Base-by-base conservation (phyloP, 2,797 vertebrate genomes). In the Tiaroga cobitis region DNA sequence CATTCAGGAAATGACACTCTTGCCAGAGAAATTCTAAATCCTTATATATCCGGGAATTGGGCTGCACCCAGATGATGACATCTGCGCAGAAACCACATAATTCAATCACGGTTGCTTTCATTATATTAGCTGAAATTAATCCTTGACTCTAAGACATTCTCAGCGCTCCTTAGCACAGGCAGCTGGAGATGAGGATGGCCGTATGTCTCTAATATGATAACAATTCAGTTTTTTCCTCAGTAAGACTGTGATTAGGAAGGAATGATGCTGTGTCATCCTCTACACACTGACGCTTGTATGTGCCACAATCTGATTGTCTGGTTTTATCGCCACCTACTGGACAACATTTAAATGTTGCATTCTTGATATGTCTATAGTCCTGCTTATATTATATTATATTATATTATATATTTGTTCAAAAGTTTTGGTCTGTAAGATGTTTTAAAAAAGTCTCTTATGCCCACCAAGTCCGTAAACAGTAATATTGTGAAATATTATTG, bases 191-290 rank as follows among this genome's bases (percentile, higher is more conserved):
- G n/a, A 26, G 49, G 65, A 80, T 1, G 21, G 0, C 21, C 2
- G 0, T 26, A 11, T 80, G 8, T 81, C 46, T 81, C 6, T 18
- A 19, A 79, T 34, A 43, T 67, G 24, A 43, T 24, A 32, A 46
- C 41, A 41, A 49, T 80, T 67, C 29, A 29, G 26, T n/a, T 49
- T 49, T 67, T 46, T 16, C 15, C n/a, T 19, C 15, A 29, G 43
- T 16, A 29, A 78, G 37, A 61, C 0, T 0, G 6, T 16, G 75
- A 67, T n/a, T 68, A 65, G 39, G 59, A 51, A 61, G 39, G 24
- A 46, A 7, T 24, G 72, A 69, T 89, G 86, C 88, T 84, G 84
- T 68, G 84, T 86, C 86, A 89, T 87, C 69, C 49, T 70, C 49
- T 13, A 49, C 19, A 75, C n/a, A 26, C 69, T 61, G 13, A 34